phyloP scores from a whole-genome alignment of 2,113 vertebrate genomes.

The Etia nguti region DNA sequence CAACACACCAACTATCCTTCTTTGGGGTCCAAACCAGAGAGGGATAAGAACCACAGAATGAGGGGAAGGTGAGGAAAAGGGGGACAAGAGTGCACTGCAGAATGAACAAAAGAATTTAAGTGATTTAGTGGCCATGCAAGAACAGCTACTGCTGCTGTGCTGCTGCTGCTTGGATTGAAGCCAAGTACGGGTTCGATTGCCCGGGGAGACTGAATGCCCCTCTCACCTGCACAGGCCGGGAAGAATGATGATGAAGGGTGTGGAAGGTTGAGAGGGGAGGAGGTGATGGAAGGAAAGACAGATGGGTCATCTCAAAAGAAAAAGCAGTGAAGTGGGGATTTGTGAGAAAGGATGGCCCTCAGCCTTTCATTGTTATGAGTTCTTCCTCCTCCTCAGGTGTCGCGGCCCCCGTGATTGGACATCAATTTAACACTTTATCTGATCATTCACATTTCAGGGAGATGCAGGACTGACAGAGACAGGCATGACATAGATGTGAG shows the following conservation, averaged over 20 bases:
- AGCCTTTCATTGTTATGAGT: background rate
- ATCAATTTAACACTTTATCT: background rate
- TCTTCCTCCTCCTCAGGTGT: background rate
- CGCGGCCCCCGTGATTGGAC: background rate
- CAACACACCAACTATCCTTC: background rate
- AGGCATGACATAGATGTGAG: background rate
- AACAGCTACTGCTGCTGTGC: background rate
- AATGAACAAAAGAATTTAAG: slow-evolving; percentile 1
- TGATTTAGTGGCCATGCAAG: slow-evolving; percentile 38
- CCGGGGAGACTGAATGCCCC: slow-evolving; percentile 14
- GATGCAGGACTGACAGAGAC: background rate
- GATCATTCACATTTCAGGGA: background rate
- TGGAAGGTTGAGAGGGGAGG: background rate
- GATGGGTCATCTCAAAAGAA: background rate
- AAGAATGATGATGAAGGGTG: slow-evolving; percentile 16
- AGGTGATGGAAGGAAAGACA: background rate
- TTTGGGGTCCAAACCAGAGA: slow-evolving; percentile 5
- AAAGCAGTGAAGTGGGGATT: background rate
- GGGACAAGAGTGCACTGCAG: background rate
- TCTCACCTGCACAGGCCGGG: slow-evolving; percentile 6
- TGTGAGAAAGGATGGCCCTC: background rate
- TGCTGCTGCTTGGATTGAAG: slow-evolving; percentile 8
- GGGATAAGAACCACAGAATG: background rate
- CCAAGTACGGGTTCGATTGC: slow-evolving; percentile 27
- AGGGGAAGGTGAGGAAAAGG: slow-evolving; percentile 10